A percentile compares a stretch with the other conserved stretches of the same genome.
Conservation (phyloP, 2,888 invertebrate species). For the Eudiplozoon nipponicum region DNA sequence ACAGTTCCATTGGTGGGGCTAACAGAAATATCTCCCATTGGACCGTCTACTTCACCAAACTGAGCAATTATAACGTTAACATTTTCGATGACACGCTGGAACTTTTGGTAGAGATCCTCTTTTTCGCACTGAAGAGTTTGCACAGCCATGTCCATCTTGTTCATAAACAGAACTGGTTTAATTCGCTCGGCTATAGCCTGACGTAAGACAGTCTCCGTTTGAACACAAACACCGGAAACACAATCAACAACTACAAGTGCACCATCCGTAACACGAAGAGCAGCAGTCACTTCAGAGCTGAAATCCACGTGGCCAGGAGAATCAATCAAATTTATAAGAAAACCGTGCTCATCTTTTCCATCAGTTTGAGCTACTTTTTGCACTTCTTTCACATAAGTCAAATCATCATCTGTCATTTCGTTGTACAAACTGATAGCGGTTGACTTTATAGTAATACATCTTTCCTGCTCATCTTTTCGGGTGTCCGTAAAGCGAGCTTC, state of each 20-base stretch:
- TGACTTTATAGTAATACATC: constrained; percentile 99
- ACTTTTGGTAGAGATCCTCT: constrained; percentile 87
- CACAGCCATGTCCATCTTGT: constrained; percentile 98
- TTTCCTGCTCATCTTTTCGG: constrained; percentile 93
- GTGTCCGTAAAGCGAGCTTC: constrained; percentile 97
- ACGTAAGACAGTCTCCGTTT: constrained; percentile 93
- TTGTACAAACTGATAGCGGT: constrained; percentile 99
- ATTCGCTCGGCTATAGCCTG: constrained; percentile 98
- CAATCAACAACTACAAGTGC: constrained; percentile 97
- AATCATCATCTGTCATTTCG: constrained; percentile 67
- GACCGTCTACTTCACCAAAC: constrained; percentile 76
- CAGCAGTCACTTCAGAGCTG: constrained; percentile 95
- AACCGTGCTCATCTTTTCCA: constrained; percentile 37
- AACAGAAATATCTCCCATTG: constrained; percentile 92
- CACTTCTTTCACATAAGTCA: constrained; percentile 48
- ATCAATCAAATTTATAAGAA: constrained; percentile 97
- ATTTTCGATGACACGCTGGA: constrained; percentile 95
- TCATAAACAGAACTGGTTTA: constrained; percentile 98
- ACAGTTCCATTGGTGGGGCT: constrained; percentile 93
- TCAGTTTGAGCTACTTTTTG: constrained; percentile 31
- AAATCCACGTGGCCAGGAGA: constrained; percentile 99
- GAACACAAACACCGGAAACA: constrained; percentile 97
- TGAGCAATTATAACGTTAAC: constrained; percentile 98
- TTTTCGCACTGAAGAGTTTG: constrained; percentile 74
- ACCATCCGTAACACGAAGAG: constrained; percentile 94